Evolutionary conservation across 1,140 invertebrate genomes (phyloP), one percentile per base, ranked within the genome.

Genomic region (Stenopsyche tienmushanensis): DNA sequence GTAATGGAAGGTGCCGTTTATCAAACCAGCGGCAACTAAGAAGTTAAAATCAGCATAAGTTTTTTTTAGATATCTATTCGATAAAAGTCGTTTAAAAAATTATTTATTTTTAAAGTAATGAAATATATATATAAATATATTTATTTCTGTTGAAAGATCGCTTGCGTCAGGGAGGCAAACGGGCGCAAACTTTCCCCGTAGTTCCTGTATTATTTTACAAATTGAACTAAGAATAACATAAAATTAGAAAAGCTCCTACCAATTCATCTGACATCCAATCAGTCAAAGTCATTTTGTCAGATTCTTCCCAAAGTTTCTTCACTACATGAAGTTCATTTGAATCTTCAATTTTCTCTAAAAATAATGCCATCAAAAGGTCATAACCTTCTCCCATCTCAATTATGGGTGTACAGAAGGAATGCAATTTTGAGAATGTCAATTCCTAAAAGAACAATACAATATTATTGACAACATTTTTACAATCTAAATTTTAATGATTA

Each of bases 241-340:
- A n/a, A n/a, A n/a, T n/a, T n/a, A n/a, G n/a, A n/a, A n/a, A n/a
- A n/a, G n/a, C n/a, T n/a, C n/a, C n/a, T n/a, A n/a, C n/a, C n/a
- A n/a, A n/a, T 44, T 78, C 77, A 50, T 73, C 65, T 74, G 83
- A 72, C 71, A 82, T 80, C 75, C 87, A 82, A 72, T 86, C 80
- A 21, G 72, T 81, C 55, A 85, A 78, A 66, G 81, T 72, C 25
- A 88, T 75, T 42, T 76, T 78, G 0, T 13, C 23, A 50, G 84
- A 84, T 71, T 77, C 53, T 79, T 76, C 85, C 69, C 23, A 65
- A 49, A 59, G 73, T 29, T 26, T 67, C 42, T 63, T 70, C 2
- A 66, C 18, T n/a, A 44, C 3, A 23, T 65, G 44, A 8, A 20
- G 24, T 21, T 60, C 57, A 34, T 60, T 54, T 2, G 29, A 29